phyloP scores from a whole-genome alignment of 2,888 invertebrate species.

The Candidula unifasciata region DNA sequence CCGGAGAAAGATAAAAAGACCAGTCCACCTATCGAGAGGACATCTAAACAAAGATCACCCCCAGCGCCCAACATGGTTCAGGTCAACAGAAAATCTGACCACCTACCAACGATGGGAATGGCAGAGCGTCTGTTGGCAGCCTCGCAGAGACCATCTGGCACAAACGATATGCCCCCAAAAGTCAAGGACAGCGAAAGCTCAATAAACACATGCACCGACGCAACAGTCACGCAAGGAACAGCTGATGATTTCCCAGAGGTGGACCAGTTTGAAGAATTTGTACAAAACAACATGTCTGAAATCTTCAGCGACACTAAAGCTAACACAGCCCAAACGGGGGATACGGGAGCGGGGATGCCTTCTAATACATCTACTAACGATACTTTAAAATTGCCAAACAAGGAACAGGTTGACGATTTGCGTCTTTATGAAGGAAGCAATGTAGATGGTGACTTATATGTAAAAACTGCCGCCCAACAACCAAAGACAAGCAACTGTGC shows the following conservation, averaged over 20 bases:
- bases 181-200: background rate
- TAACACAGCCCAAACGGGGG: background rate
- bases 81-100: background rate
- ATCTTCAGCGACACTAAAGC: background rate
- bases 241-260: background rate
- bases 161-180: background rate
- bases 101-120: conserved; percentile 23
- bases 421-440: background rate
- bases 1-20: background rate
- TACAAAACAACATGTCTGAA: conserved; percentile 15
- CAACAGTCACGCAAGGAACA: background rate
- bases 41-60: background rate
- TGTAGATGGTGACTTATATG: background rate
- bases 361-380: background rate
- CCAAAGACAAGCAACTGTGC: background rate
- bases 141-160: background rate
- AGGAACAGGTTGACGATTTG: too few relatives aligned
- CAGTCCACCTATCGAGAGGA: too few relatives aligned
- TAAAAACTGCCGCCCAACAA: background rate
- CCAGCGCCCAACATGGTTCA: too few relatives aligned
- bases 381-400: background rate
- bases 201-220: background rate
- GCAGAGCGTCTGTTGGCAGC: conserved; percentile 5
- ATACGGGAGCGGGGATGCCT: background rate
- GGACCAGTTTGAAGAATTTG: conserved; percentile 17